phyloP scores from a whole-genome alignment of 2,113 vertebrate species.

The Ciconia boyciana region DNA sequence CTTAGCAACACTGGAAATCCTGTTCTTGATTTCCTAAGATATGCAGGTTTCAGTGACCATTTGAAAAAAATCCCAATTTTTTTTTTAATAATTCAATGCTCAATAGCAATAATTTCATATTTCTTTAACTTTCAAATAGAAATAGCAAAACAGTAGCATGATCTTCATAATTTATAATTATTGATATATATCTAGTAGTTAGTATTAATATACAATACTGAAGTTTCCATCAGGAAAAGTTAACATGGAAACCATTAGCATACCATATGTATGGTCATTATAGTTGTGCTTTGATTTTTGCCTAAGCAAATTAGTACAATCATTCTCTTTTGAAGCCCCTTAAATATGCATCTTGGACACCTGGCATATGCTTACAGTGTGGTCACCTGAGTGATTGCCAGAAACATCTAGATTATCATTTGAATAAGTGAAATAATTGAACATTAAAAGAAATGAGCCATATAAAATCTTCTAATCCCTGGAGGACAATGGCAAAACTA shows the following conservation, averaged over 20 bases:
- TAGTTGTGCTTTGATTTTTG: neutral
- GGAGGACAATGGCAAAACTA: neutral
- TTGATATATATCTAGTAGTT: neutral
- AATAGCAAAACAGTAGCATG: neutral
- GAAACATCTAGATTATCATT: neutral
- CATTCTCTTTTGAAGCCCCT: neutral
- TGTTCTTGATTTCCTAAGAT: neutral
- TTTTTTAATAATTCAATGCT: neutral
- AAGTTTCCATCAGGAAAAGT: neutral
- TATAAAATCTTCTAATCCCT: neutral
- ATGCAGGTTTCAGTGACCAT: neutral
- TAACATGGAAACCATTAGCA: neutral
- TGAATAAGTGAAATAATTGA: neutral
- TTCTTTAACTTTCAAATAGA: neutral
- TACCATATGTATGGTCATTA: neutral
- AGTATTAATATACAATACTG: neutral
- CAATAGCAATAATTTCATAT: fast-evolving
- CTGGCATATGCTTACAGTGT: neutral
- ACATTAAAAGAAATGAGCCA: neutral
- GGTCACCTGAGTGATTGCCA: neutral
- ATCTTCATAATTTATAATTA: neutral
- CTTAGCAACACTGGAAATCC: neutral
- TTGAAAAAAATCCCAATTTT: neutral
- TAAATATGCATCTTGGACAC: neutral
- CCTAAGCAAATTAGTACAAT: neutral